Base-by-base conservation (phyloP, 2,113 vertebrate genomes). In the Platycercus adscitus region DNA sequence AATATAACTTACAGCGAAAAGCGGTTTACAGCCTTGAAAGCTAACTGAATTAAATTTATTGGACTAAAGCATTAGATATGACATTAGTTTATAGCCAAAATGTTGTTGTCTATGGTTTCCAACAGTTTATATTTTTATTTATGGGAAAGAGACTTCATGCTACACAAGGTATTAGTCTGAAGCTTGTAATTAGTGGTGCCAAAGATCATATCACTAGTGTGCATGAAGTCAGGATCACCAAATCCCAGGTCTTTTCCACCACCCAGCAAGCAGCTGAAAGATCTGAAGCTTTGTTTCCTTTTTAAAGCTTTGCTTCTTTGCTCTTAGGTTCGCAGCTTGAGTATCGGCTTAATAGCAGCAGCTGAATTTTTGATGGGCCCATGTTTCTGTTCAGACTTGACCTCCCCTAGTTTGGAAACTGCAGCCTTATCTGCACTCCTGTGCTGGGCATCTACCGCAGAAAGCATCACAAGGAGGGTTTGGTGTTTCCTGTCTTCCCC, bases 1-100 rank as follows among this genome's bases (percentile, higher is more conserved):
- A 86, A 81, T 92, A 71, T 29, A 88, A 81, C n/a, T 72, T 94
- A 65, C 7, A n/a, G 26, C 39, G 63, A 37, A 79, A n/a, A 5
- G 8, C 14, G 46, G 10, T 84, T 94, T 89, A 81, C 64, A 94
- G 77, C 35, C 97, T 77, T 93, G 69, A 95, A 55, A 69, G 78
- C 80, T 82, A 82, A 49, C 70, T 60, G 65, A 94, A 95, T 69
- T 89, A 73, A 12, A 65, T 60, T 58, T 91, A 56, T 81, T 76
- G 55, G n/a, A 50, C 58, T 70, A 25, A 73, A 44, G 41, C 2
- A 0, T 91, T 84, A 81, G 65, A 28, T 77, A 63, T 1, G 3
- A 25, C 17, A n/a, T 81, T 43, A 61, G 21, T 78, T 96, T 79
- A 81, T 63, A 81, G 66, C 46, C 69, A 90, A 93, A 95, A 91